Conservation (phyloP, 2,113 vertebrate genomes). For the Pongo pygmaeus region DNA sequence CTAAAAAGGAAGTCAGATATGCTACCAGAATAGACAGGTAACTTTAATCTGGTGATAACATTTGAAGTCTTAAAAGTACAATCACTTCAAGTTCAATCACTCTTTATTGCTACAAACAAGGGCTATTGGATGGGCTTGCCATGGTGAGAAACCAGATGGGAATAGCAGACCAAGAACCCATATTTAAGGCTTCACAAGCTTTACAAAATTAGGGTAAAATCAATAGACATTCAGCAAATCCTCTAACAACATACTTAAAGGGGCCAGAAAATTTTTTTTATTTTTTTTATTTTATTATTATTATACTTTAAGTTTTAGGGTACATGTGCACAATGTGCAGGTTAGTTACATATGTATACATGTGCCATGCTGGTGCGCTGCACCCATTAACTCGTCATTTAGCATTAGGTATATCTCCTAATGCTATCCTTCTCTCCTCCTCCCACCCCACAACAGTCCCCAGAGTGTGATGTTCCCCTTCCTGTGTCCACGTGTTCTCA, state of each 20-base stretch:
- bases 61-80: neutral
- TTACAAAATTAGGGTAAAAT: conserved; percentile 1
- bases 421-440: no score
- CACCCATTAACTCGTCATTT: no score
- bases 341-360: no score
- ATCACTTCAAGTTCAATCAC: neutral
- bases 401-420: no score
- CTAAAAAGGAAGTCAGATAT: neutral
- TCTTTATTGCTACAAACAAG: neutral
- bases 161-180: neutral
- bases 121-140: neutral
- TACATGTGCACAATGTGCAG: no score
- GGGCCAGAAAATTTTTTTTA: neutral
- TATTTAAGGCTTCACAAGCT: neutral
- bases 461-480: no score
- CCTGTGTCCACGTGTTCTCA: no score
- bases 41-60: neutral
- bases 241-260: neutral
- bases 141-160: neutral
- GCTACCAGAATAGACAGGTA: neutral
- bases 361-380: no score
- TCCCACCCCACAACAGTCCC: no score
- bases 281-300: no score
- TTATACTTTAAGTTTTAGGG: no score
- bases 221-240: neutral